Evolutionary conservation across 1,140 invertebrate species (phyloP).

Genomic region (Papilio machaon): DNA sequence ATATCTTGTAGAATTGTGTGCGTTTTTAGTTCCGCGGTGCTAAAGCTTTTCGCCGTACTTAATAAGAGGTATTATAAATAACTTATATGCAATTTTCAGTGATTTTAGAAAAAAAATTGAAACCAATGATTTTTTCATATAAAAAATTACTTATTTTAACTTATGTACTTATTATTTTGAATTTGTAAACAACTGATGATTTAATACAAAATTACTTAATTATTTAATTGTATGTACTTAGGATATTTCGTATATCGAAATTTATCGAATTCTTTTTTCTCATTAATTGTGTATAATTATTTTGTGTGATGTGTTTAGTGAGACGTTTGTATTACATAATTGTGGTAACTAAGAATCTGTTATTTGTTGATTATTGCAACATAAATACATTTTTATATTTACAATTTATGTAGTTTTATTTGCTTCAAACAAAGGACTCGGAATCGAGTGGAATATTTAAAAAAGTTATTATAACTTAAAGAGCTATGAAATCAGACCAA

Average conservation of each 20-base stretch:
- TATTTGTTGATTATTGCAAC: conserved; percentile 63
- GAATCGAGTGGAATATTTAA: too few species aligned
- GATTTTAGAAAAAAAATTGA: conserved; percentile 4
- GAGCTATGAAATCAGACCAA: too few species aligned
- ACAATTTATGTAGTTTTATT: conserved; percentile 47
- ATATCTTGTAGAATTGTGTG: conserved; percentile 39
- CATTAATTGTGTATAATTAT: conserved; percentile 37
- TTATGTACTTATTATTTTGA: conserved; percentile 43
- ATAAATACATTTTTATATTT: conserved; percentile 68
- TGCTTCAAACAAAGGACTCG: background rate
- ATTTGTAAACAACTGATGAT: conserved; percentile 26
- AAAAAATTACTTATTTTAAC: conserved; percentile 38
- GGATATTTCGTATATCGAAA: conserved; percentile 29
- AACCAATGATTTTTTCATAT: conserved; percentile 33
- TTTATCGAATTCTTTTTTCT: conserved; percentile 30
- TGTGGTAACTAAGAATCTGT: conserved; percentile 61
- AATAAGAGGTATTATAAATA: conserved; percentile 45
- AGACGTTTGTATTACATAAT: conserved; percentile 50
- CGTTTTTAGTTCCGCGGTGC: conserved; percentile 42
- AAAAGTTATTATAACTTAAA: too few species aligned
- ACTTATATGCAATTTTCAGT: conserved; percentile 31
- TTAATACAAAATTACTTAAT: conserved; percentile 23
- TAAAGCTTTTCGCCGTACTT: conserved; percentile 51
- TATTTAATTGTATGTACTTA: conserved; percentile 42
- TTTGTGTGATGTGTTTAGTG: conserved; percentile 56